These are phyloP conservation scores for Nyctibius bracteatus DNA, from an alignment of 2,113 vertebrate species.

Conservation along the genomic window DNA sequence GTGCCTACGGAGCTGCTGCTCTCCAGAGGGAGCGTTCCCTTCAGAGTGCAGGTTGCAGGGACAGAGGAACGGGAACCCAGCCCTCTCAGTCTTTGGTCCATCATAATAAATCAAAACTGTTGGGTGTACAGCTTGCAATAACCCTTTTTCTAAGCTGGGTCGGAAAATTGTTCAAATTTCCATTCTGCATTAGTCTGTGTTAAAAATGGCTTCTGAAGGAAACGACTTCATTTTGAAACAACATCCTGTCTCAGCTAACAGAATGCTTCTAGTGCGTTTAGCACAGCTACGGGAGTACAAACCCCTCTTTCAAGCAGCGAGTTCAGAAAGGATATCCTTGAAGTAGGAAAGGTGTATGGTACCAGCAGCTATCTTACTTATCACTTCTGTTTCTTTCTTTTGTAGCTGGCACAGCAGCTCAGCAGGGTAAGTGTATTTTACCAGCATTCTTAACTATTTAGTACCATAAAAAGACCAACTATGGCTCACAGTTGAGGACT, in stretches of 20 bases:
- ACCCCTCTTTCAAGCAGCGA: not conserved
- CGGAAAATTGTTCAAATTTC: not conserved
- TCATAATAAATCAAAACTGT: not conserved
- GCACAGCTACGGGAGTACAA: not conserved
- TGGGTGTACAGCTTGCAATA: not conserved
- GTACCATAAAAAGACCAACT: not conserved
- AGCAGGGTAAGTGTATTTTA: constrained; percentile 12
- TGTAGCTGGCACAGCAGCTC: not conserved
- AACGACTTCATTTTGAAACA: not conserved
- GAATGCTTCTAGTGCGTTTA: not conserved
- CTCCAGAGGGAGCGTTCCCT: not conserved
- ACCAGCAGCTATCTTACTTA: not conserved
- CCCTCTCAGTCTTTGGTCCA: not conserved
- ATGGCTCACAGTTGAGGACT: not conserved
- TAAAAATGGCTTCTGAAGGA: constrained; percentile 3
- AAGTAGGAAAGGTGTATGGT: not conserved
- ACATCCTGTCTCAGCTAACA: not conserved
- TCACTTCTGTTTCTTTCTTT: not conserved
- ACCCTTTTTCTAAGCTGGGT: not conserved
- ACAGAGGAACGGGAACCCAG: accelerated
- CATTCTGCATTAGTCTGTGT: not conserved
- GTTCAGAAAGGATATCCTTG: not conserved
- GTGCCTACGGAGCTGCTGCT: not conserved
- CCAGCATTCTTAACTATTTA: not conserved
- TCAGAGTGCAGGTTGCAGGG: not conserved